These are phyloP conservation scores for Acholoe squamosa DNA, from an alignment of 2,888 invertebrate species.

Conservation along the genomic window DNA sequence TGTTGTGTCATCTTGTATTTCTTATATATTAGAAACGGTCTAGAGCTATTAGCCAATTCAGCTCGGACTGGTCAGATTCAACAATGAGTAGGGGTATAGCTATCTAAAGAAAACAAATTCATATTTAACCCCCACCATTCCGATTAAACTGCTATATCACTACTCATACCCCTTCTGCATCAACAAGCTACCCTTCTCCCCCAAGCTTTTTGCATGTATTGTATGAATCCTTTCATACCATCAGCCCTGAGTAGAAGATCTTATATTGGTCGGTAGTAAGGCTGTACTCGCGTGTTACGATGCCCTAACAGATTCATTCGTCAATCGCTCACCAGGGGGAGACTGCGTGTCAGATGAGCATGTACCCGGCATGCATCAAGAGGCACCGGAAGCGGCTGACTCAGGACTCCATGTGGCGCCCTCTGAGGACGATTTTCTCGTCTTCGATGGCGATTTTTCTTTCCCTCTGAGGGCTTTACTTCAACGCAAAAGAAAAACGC, in stretches of 20 bases:
- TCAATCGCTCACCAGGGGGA: constrained; percentile 34
- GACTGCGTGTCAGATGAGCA: constrained; percentile 43
- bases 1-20: too few relatives aligned
- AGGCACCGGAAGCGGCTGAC: constrained; percentile 7
- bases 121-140: too few relatives aligned
- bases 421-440: not conserved
- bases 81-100: too few relatives aligned
- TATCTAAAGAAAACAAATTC: too few relatives aligned
- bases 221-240: not conserved
- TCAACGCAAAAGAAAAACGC: too few relatives aligned
- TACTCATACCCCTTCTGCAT: not conserved
- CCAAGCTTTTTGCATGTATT: not conserved
- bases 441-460: not conserved
- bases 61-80: too few relatives aligned
- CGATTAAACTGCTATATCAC: not conserved
- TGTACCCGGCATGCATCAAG: not conserved
- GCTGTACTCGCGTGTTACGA: not conserved
- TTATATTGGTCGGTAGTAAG: not conserved
- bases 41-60: too few relatives aligned
- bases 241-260: not conserved
- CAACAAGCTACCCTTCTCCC: not conserved
- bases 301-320: constrained; percentile 22
- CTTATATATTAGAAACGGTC: too few relatives aligned
- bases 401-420: not conserved
- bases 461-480: too few relatives aligned